phyloP scores from a whole-genome alignment of 2,113 vertebrate species.

The Triplophysa tibetana region DNA sequence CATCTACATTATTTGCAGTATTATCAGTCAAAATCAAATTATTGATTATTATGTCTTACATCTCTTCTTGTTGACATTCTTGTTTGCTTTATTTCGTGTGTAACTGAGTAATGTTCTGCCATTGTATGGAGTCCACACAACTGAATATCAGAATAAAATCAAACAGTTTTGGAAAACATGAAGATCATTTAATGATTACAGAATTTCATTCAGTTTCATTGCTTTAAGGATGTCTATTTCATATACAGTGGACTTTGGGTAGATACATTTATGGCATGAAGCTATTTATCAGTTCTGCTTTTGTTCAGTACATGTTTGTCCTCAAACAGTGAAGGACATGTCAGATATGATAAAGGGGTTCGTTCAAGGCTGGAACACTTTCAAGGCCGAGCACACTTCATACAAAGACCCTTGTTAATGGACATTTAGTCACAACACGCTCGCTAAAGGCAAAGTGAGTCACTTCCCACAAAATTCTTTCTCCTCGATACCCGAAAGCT shows the following conservation, averaged over 20 bases:
- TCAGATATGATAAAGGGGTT: background rate
- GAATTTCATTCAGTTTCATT: background rate
- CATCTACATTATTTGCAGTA: too few species aligned
- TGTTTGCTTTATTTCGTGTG: too few species aligned
- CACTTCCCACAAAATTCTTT: background rate
- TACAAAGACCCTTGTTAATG: constrained; percentile 11
- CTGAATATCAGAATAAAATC: too few species aligned
- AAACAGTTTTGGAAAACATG: too few species aligned
- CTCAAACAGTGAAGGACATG: constrained; percentile 16
- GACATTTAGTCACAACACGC: constrained; percentile 18
- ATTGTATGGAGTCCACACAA: too few species aligned
- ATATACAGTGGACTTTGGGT: background rate
- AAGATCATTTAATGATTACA: background rate
- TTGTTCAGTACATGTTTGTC: constrained; percentile 7
- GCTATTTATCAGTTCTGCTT: background rate
- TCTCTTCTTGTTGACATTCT: background rate
- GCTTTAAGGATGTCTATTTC: background rate
- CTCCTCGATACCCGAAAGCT: background rate
- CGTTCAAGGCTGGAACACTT: constrained; percentile 6
- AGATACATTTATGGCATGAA: background rate
- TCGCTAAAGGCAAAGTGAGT: constrained; percentile 7
- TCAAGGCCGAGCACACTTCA: constrained; percentile 22
- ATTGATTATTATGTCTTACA: too few species aligned
- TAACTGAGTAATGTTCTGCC: too few species aligned
- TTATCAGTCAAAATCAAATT: too few species aligned